phyloP scores from a whole-genome alignment of 1,140 invertebrate genomes.

The Apis florea region DNA sequence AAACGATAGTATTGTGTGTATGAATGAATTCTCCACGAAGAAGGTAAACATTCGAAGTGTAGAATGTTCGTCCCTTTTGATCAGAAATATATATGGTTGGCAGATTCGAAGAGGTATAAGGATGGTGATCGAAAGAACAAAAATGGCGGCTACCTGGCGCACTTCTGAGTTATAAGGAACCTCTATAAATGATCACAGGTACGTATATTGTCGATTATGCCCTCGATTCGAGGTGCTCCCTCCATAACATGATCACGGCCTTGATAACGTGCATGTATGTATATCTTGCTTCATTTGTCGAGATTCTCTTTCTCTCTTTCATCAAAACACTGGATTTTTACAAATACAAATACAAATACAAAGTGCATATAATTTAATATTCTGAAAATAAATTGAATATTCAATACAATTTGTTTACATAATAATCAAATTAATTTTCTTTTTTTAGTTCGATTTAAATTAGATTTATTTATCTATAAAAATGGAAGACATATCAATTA shows the following conservation, averaged over 20 bases:
- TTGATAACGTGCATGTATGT: conserved; percentile 35
- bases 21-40: conserved; percentile 28
- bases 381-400: background rate
- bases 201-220: conserved; percentile 28
- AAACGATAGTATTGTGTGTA: background rate
- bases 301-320: background rate
- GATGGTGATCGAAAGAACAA: background rate
- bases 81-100: background rate
- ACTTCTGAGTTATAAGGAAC: conserved; percentile 13
- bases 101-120: background rate
- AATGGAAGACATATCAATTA: background rate
- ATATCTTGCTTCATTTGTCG: background rate
- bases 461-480: background rate
- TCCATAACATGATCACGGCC: conserved; percentile 44
- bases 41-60: too few species aligned
- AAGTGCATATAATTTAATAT: too few species aligned
- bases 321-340: background rate
- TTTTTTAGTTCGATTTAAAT: too few species aligned
- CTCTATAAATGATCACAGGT: conserved; percentile 40
- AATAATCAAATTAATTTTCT: background rate
- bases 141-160: conserved; percentile 27
- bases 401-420: background rate
- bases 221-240: conserved; percentile 40
- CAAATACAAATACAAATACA: too few species aligned
- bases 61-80: background rate